Evolutionary conservation across 1,140 invertebrate species (phyloP), one percentile per base, ranked within the genome.

Genomic region (Heterodera schachtii): DNA sequence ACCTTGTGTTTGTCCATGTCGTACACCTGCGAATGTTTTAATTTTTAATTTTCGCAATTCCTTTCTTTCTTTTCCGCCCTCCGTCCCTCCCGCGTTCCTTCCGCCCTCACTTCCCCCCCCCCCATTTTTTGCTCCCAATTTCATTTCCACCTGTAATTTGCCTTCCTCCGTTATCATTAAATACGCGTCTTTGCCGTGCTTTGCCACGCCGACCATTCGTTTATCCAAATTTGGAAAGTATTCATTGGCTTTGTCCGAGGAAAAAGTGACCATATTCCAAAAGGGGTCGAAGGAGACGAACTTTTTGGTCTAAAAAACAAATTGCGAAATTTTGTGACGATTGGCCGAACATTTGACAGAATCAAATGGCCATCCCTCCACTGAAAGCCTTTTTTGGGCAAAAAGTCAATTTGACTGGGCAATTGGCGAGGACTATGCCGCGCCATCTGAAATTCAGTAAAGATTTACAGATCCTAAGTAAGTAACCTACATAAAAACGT

Each of bases 301-400:
- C 4, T 75, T 70, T 73, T 60, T 46, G 19, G 49, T 73, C 43
- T 77, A 31, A 76, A 67, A 49, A 13, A 43, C 78, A 5, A 19
- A 11, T 73, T 21, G 43, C 16, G 31, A 43, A 44, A 52, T 52
- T 44, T 8, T 11, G 46, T 46, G 64, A 57, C 13, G 1, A n/a
- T 3, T 44, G n/a, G 16, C 11, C 11, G 31, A 69, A 82, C 84
- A 85, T 85, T 84, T 49, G 79, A 77, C n/a, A 85, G 52, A 52
- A 85, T 81, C 69, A 85, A 74, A 80, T 85, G 69, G 43, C 84
- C 84, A 69, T 85, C 84, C 52, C 75, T 86, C 84, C 84, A 85
- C 60, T 85, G 84, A 47, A 85, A 85, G 64, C 73, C 84, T 7
- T 83, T 46, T 21, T 11, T n/a, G 9, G 84, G 84, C 19, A 79